Evolutionary conservation across 2,888 invertebrate genomes (phyloP).

Genomic region (Subacronicta megacephala): DNA sequence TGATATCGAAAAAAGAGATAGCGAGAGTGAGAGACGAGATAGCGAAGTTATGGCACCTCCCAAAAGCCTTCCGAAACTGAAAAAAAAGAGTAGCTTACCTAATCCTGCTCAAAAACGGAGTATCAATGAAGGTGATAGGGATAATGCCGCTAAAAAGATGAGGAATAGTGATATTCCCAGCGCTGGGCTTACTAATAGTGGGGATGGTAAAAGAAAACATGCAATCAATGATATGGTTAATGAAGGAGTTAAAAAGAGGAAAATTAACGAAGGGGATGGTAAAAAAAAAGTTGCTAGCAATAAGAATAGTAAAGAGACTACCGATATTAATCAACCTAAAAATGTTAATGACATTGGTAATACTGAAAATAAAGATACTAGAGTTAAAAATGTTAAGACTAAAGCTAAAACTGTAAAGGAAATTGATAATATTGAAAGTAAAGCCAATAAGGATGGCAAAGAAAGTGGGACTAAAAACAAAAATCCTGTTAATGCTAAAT

Average conservation of each 20-base stretch:
- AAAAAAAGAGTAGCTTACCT: constrained; percentile 58
- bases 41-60: constrained; percentile 80
- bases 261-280: constrained; percentile 20
- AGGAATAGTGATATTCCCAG: constrained; percentile 13
- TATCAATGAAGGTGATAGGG: constrained; percentile 15
- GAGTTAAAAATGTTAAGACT: not conserved
- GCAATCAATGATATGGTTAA: constrained; percentile 6
- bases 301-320: constrained; percentile 32
- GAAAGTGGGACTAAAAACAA: constrained; percentile 14
- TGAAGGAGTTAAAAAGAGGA: constrained; percentile 35
- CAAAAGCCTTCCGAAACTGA: constrained; percentile 71
- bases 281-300: constrained; percentile 13
- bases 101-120: constrained; percentile 37
- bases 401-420: constrained; percentile 18
- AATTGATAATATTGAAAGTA: not conserved
- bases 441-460: constrained; percentile 13
- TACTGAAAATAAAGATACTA: constrained; percentile 8
- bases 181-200: constrained; percentile 24
- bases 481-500: constrained; percentile 20
- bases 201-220: constrained; percentile 1
- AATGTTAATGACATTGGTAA: constrained; percentile 25
- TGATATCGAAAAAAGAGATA: constrained; percentile 50
- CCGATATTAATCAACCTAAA: constrained; percentile 4
- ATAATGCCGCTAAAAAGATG: constrained; percentile 18
- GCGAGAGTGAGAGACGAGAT: constrained; percentile 37